phyloP scores from a whole-genome alignment of 2,113 vertebrate species.

The Thamnaconus septentrionalis region DNA sequence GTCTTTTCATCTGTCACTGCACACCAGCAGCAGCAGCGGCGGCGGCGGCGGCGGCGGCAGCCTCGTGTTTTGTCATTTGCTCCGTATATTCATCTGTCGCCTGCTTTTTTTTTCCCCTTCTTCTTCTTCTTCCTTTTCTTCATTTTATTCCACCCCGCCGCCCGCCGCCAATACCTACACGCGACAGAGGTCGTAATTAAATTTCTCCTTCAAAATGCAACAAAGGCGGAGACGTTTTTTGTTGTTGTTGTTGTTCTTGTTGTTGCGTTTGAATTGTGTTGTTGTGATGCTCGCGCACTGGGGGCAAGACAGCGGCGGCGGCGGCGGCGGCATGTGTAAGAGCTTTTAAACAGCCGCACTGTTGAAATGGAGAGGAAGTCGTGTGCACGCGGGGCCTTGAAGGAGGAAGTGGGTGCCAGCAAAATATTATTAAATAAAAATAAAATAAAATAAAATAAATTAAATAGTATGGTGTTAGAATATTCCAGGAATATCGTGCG shows the following conservation, averaged over 20 bases:
- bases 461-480: no score
- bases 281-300: constrained; percentile 25
- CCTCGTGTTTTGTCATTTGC: constrained; percentile 79
- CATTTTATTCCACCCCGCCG: no score
- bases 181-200: constrained; percentile 80
- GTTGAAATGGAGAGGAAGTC: no score
- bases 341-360: no score
- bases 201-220: constrained; percentile 67
- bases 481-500: no score
- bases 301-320: constrained; percentile 12
- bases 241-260: constrained; percentile 43
- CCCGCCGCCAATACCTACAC: constrained; percentile 55
- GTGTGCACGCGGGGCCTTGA: no score
- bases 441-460: no score
- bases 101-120: constrained; percentile 61
- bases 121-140: neutral
- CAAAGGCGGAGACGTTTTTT: constrained; percentile 17
- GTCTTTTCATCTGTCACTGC: constrained; percentile 86
- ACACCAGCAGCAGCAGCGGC: constrained; percentile 5
- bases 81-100: constrained; percentile 77
- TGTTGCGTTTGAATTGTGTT: constrained; percentile 36
- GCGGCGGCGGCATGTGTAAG: neutral
- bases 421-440: no score
- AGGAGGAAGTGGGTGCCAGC: no score
- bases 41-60: constrained; percentile 3